Evolutionary conservation across 1,140 invertebrate species (phyloP).

Genomic region (Chrysopa pallens): DNA sequence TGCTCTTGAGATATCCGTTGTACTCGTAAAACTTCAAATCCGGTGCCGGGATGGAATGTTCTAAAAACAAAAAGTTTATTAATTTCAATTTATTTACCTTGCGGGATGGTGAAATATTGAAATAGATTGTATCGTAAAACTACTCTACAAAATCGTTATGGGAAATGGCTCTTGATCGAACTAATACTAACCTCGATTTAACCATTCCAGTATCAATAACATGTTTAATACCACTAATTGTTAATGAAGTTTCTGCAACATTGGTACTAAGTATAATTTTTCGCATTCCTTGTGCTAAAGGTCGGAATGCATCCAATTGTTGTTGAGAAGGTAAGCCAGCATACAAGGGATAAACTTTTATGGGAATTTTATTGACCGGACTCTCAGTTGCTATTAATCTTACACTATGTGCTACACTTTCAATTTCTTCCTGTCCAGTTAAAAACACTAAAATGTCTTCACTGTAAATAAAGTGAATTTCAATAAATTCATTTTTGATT

Average conservation of each 20-base stretch:
- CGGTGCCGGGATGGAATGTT: conserved; percentile 61
- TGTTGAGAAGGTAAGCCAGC: conserved; percentile 57
- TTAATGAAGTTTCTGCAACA: conserved; percentile 93
- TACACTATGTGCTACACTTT: conserved; percentile 61
- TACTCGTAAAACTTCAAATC: conserved; percentile 70
- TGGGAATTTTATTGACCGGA: conserved; percentile 27
- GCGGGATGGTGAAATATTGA: too few species aligned
- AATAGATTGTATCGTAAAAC: too few species aligned
- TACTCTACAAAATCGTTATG: too few species aligned
- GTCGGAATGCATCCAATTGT: conserved; percentile 62
- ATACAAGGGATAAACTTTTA: conserved; percentile 68
- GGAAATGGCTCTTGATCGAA: too few species aligned
- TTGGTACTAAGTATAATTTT: conserved; percentile 95
- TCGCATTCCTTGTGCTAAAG: conserved; percentile 41
- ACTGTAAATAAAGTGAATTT: conserved; percentile 27
- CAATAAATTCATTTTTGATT: conserved; percentile 2
- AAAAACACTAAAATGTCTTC: conserved; percentile 92
- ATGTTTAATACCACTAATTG: conserved; percentile 83
- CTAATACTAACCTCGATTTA: conserved; percentile 50
- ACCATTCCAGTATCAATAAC: conserved; percentile 93
- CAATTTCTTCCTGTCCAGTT: conserved; percentile 98
- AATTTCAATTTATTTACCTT: too few species aligned
- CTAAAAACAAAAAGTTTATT: conserved; percentile 18
- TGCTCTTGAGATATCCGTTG: conserved; percentile 78
- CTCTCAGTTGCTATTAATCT: conserved; percentile 50